Percentiles rank a stretch among this genome's conserved stretches.
Evolutionary conservation across 2,113 vertebrate genomes (phyloP).

Genomic region (Anser brachyrhynchus): DNA sequence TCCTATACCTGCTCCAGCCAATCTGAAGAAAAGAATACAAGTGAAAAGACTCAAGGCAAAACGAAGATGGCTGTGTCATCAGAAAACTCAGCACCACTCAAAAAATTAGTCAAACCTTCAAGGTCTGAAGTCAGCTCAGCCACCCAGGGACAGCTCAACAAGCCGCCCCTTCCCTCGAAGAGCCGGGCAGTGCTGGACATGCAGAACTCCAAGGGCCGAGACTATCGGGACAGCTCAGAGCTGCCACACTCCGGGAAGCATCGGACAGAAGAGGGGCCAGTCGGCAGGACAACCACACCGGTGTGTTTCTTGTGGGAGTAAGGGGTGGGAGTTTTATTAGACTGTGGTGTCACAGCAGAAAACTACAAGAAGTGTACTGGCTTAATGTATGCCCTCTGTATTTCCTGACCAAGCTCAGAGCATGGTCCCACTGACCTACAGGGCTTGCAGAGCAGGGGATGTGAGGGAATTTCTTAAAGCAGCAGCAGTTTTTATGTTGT

Average conservation of each 20-base stretch:
- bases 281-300: slow-evolving; percentile 69
- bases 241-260: slow-evolving; percentile 77
- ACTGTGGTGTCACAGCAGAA: background rate
- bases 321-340: background rate
- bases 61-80: slow-evolving; percentile 14
- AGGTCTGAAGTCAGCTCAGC: slow-evolving; percentile 80
- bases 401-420: background rate
- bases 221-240: slow-evolving; percentile 87
- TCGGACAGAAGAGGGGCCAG: slow-evolving; percentile 61
- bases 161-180: slow-evolving; percentile 88
- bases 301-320: slow-evolving; percentile 17
- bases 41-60: slow-evolving; percentile 78
- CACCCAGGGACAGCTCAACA: slow-evolving; percentile 15
- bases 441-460: background rate
- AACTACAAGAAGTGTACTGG: background rate
- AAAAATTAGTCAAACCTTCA: slow-evolving; percentile 83
- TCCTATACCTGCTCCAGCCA: slow-evolving; percentile 87
- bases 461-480: background rate
- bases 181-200: slow-evolving; percentile 80
- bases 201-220: slow-evolving; percentile 79
- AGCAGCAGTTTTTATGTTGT: background rate
- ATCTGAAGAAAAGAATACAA: slow-evolving; percentile 31
- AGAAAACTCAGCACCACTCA: slow-evolving; percentile 58
- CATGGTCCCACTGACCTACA: background rate
- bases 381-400: background rate